phyloP scores from a whole-genome alignment of 2,797 vertebrate genomes.

The Pachyuromys duprasi region DNA sequence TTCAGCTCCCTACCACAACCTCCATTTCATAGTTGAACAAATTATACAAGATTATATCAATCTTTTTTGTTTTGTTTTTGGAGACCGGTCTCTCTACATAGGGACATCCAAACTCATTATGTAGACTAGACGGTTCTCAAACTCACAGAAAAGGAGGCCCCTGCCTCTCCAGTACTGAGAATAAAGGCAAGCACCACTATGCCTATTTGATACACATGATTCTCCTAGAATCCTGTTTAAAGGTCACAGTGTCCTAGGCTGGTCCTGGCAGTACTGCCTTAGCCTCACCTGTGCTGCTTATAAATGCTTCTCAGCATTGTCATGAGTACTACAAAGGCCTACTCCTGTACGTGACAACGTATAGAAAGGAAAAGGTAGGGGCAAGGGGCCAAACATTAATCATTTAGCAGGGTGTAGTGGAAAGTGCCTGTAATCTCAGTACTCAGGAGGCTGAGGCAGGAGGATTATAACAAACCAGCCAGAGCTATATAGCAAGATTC shows the following conservation, averaged over 20 bases:
- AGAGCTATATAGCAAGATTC: neutral
- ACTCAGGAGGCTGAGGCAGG: neutral
- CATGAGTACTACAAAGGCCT: neutral
- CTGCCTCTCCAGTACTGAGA: neutral
- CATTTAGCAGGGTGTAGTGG: neutral
- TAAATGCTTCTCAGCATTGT: neutral
- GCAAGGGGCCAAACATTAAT: neutral
- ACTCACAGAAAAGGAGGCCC: neutral
- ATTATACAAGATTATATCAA: constrained; percentile 15
- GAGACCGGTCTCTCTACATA: neutral
- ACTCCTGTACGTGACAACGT: neutral
- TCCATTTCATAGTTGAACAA: constrained; percentile 61
- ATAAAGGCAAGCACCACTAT: neutral
- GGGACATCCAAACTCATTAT: neutral
- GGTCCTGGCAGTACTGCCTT: neutral
- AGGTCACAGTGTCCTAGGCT: neutral
- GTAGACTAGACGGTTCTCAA: neutral
- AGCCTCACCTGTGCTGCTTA: neutral
- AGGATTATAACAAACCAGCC: neutral
- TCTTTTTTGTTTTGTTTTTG: neutral
- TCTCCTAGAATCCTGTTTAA: constrained; percentile 25
- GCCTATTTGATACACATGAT: neutral
- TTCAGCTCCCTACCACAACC: neutral
- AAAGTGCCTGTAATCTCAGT: neutral
- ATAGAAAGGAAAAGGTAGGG: too few relatives aligned